These are phyloP conservation scores for Dicranocentrus wangi DNA, from an alignment of 2,888 invertebrate species.

Conservation along the genomic window DNA sequence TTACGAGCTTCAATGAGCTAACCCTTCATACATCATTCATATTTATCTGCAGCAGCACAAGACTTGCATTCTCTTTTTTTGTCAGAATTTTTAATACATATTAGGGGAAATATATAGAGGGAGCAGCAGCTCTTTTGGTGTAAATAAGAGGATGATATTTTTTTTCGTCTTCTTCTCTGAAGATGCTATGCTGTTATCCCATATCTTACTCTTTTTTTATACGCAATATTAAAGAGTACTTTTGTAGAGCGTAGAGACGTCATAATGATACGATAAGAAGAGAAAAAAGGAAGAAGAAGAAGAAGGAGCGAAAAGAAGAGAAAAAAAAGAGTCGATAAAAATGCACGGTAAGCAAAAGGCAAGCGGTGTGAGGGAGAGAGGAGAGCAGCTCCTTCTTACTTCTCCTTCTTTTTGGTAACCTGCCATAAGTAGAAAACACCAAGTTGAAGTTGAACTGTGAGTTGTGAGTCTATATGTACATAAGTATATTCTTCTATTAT, in stretches of 20 bases:
- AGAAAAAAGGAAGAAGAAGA: constrained; percentile 28
- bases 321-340: constrained; percentile 46
- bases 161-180: background rate
- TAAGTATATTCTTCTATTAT: no score
- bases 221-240: background rate
- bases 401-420: constrained; percentile 44
- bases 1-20: constrained; percentile 40
- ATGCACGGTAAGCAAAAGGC: constrained; percentile 34
- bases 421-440: constrained; percentile 16
- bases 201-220: no score
- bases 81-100: constrained; percentile 7
- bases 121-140: background rate
- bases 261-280: constrained; percentile 29
- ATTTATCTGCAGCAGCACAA: constrained; percentile 29
- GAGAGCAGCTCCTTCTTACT: constrained; percentile 19
- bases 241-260: background rate
- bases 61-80: constrained; percentile 17
- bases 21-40: constrained; percentile 45
- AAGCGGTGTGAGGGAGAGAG: background rate
- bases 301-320: no score
- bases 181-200: background rate
- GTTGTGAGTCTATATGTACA: no score
- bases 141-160: constrained; percentile 11
- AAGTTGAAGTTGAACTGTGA: background rate
- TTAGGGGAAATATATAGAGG: background rate